A percentile compares a stretch with the other conserved stretches of the same genome.
Evolutionary conservation across 53 echinoderm and acorn worm species (phyloP).

Genomic region (Hippasteria phrygiana): DNA sequence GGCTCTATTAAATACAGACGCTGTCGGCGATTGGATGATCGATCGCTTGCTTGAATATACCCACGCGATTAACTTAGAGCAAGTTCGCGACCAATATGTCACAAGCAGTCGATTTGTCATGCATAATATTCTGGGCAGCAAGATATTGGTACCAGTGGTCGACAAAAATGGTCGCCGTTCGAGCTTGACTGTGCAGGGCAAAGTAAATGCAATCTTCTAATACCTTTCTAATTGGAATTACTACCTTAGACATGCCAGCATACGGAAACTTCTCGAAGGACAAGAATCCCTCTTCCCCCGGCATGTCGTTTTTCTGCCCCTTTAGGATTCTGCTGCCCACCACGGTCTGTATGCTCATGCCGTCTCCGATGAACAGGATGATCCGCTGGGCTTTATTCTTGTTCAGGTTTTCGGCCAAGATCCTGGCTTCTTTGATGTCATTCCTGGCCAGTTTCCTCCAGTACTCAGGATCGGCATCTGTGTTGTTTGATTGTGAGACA

Average conservation of each 20-base stretch:
- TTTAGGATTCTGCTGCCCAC: constrained; percentile 36
- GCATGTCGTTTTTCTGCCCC: constrained; percentile 34
- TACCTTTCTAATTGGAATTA: too few relatives aligned
- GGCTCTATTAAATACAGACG: too few relatives aligned
- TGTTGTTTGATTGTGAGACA: background rate
- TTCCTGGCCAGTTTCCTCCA: constrained; percentile 24
- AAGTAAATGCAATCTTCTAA: too few relatives aligned
- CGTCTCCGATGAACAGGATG: constrained; percentile 50
- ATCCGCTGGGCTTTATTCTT: constrained; percentile 12
- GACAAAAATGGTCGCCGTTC: too few relatives aligned
- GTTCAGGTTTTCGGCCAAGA: constrained; percentile 5
- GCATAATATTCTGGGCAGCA: too few relatives aligned
- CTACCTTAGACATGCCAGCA: constrained; percentile 42
- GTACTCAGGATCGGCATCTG: constrained; percentile 30
- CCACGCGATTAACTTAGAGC: too few relatives aligned
- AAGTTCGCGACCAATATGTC: too few relatives aligned
- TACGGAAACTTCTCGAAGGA: constrained; percentile 56
- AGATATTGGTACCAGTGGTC: too few relatives aligned
- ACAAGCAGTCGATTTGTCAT: too few relatives aligned
- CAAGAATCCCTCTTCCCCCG: constrained; percentile 51
- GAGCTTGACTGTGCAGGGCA: too few relatives aligned
- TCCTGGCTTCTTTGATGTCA: background rate
- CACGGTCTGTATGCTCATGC: constrained; percentile 47
- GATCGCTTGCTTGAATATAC: too few relatives aligned
- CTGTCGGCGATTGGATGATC: too few relatives aligned